phyloP scores from a whole-genome alignment of 2,113 vertebrate genomes.

The Scolopax mira region DNA sequence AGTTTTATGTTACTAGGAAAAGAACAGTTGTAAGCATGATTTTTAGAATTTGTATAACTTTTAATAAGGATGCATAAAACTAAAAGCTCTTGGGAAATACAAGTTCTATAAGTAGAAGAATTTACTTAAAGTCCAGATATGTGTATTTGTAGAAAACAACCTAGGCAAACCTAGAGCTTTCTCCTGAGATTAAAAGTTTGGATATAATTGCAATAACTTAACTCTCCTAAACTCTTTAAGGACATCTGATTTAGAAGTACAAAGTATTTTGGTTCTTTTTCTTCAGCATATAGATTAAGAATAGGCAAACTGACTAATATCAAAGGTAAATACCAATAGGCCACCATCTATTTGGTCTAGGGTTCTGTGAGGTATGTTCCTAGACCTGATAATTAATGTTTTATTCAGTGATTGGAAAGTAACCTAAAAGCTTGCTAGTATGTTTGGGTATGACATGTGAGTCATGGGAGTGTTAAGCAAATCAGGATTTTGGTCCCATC shows the following conservation, averaged over 20 bases:
- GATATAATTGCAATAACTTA: neutral
- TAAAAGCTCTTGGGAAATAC: neutral
- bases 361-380: neutral
- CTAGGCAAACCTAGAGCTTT: neutral
- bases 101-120: neutral
- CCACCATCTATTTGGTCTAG: neutral
- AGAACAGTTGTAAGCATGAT: neutral
- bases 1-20: neutral
- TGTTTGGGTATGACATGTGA: neutral
- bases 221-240: neutral
- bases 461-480: neutral
- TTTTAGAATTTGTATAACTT: neutral
- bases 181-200: neutral
- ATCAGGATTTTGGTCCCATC: neutral
- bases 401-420: neutral
- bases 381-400: neutral
- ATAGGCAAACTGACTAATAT: neutral
- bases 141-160: neutral
- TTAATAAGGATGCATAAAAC: neutral
- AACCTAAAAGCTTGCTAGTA: neutral
- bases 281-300: neutral
- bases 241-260: neutral
- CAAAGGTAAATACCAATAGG: neutral
- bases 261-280: neutral
- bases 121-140: constrained; percentile 20